phyloP scores from a whole-genome alignment of 2,113 vertebrate species.

The Aphyosemion australe region DNA sequence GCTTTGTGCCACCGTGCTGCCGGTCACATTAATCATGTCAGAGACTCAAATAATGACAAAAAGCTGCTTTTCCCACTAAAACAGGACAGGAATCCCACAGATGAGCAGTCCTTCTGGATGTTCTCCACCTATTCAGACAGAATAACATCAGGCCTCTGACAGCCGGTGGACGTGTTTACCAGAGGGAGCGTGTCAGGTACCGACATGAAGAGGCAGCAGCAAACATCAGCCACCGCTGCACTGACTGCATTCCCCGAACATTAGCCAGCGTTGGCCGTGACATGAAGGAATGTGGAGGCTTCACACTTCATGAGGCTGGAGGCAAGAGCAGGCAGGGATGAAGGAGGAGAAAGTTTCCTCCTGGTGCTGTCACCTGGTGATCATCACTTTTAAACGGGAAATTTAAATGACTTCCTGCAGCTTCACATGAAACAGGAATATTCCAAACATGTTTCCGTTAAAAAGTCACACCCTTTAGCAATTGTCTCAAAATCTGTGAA shows the following conservation, averaged over 20 bases:
- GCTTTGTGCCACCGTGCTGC: conserved; percentile 22
- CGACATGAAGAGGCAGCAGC: conserved; percentile 68
- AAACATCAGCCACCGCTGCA: conserved; percentile 59
- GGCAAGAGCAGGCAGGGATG: conserved; percentile 19
- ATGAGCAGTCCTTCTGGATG: conserved; percentile 17
- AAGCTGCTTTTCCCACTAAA: conserved; percentile 13
- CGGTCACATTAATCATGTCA: conserved; percentile 35
- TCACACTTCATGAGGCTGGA: conserved; percentile 39
- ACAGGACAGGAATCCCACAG: conserved; percentile 12
- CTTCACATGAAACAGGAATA: no score
- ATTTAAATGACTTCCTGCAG: no score
- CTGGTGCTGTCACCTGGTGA: background rate
- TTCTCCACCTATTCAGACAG: conserved; percentile 1
- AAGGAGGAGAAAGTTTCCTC: background rate
- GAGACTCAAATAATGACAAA: conserved; percentile 11
- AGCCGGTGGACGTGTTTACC: conserved; percentile 46
- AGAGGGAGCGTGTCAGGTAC: conserved; percentile 68
- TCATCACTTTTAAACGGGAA: background rate
- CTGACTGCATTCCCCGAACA: conserved; percentile 70
- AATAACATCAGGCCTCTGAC: background rate
- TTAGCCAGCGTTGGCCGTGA: conserved; percentile 67
- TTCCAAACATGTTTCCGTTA: no score
- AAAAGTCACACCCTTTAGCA: no score
- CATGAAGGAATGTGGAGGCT: conserved; percentile 66
- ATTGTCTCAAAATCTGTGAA: conserved; percentile 30